Evolutionary conservation across 2,888 invertebrate species (phyloP), one percentile per base, ranked within the genome.

Genomic region (Ornithoptera priamus): DNA sequence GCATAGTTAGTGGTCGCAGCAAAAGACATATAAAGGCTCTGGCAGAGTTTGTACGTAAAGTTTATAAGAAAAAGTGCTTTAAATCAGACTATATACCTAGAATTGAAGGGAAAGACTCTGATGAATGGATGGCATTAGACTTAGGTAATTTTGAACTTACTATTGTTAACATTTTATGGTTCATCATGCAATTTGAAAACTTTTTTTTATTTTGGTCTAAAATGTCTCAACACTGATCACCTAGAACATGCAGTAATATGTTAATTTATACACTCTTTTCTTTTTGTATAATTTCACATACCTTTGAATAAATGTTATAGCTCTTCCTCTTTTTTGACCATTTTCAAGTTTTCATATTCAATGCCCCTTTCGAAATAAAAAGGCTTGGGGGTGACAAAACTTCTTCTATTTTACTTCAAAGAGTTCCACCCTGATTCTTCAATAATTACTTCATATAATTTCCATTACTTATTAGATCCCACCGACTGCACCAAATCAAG

Each of bases 111-210:
- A 93, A 94, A 82, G 88, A 93, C 65, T 95, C 95, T 17, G 93
- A 93, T 65, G 95, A 97, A 78, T 99, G 98, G 98, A 94, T 97
- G 86, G 98, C 98, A 24, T 80, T 99, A 83, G 98, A 99, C 93
- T 93, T 98, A 90, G 97, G 97, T 96, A 92, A 53, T 53, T 50
- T 50, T 50, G 15, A 4, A 50, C 18, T n/a, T 8, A 10, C 18
- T 53, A n/a, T 1, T 53, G 15, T 53, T 53, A 46, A 46, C 2
- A 46, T 2, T 39, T 39, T 39, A 10, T 46, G 12, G 15, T 15
- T 46, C 8, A 42, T 42, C 22, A 22, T 22, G 22, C 1, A 22
- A 22, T 22, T 22, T 39, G 39, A 39, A 39, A 6, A 39, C 8
- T 8, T 10, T 39, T 39, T 39, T 39, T 5, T 10, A 39, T 7